Evolutionary conservation across 2,888 invertebrate genomes (phyloP), one percentile per base, ranked within the genome.

Genomic region (Azorinus chamasolen): DNA sequence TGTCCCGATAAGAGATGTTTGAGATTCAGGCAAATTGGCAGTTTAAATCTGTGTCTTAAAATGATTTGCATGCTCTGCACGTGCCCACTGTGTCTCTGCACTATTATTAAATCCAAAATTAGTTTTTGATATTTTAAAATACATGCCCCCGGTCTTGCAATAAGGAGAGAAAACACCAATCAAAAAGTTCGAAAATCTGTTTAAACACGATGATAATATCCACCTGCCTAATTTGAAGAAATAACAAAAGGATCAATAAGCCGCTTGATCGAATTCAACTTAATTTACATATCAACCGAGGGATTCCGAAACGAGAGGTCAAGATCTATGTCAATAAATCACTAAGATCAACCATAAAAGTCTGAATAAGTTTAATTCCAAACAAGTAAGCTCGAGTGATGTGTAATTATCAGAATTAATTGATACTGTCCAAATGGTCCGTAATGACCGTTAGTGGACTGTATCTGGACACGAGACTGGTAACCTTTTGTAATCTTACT

Each of bases 401-500:
- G 69, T 59, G 70, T 72, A 80, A 80, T 80, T 80, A 77, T 64
- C 37, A 22, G 50, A 70, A 77, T 64, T 65, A 54, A 69, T 70
- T 72, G 43, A 58, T 76, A 62, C 59, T 66, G 70, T 61, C 65
- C 58, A 54, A 63, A 55, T 65, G 54, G 73, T 51, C 66, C 61
- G 57, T 77, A 80, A 77, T 80, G 75, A 69, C 75, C 80, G 76
- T 62, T 72, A 76, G 61, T 58, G 70, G 66, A 37, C 73, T 63
- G n/a, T 16, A 22, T 59, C 50, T 54, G 72, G 80, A 65, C 80
- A 73, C 76, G 63, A 59, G 76, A n/a, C 77, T 53, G 73, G 70
- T 74, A 80, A 80, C 77, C 73, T 76, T 71, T 65, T 69, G 80
- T 76, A 80, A 80, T 74, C 54, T 53, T 70, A 66, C 41, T 63